phyloP scores from a whole-genome alignment of 2,113 vertebrate genomes.

The Panthera tigris region DNA sequence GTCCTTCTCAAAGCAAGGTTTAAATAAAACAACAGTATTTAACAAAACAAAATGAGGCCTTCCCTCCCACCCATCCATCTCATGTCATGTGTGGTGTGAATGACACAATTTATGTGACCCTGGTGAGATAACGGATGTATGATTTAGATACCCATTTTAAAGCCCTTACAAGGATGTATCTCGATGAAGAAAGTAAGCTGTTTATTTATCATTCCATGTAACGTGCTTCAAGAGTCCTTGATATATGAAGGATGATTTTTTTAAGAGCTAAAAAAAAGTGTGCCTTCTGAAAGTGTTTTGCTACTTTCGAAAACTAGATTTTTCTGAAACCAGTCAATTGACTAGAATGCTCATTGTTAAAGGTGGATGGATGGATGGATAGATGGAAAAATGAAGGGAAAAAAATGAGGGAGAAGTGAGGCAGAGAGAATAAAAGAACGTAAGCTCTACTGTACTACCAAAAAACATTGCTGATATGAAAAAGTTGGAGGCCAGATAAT shows the following conservation, averaged over 20 bases:
- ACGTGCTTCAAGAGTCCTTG: not conserved
- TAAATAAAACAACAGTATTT: not conserved
- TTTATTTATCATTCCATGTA: slow-evolving; percentile 21
- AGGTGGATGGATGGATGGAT: not conserved
- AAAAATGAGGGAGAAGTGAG: not conserved
- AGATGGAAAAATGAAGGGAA: not conserved
- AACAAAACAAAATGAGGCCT: not conserved
- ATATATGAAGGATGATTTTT: not conserved
- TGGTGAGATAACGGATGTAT: not conserved
- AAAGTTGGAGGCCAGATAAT: not conserved
- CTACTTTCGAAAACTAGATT: slow-evolving; percentile 44
- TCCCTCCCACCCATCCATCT: not conserved
- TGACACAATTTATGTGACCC: not conserved
- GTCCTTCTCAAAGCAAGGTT: not conserved
- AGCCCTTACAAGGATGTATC: not conserved
- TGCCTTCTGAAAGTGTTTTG: slow-evolving; percentile 35
- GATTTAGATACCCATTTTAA: not conserved
- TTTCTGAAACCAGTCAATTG: not conserved
- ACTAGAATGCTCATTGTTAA: slow-evolving; percentile 42
- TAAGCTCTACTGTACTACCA: not conserved
- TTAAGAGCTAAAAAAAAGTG: not conserved
- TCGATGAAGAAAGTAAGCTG: not conserved
- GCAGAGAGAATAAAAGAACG: not conserved
- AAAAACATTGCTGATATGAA: not conserved
- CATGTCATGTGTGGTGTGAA: not conserved